Evolutionary conservation across 2,797 vertebrate species (phyloP).

Genomic region (Sebastes vulpes): DNA sequence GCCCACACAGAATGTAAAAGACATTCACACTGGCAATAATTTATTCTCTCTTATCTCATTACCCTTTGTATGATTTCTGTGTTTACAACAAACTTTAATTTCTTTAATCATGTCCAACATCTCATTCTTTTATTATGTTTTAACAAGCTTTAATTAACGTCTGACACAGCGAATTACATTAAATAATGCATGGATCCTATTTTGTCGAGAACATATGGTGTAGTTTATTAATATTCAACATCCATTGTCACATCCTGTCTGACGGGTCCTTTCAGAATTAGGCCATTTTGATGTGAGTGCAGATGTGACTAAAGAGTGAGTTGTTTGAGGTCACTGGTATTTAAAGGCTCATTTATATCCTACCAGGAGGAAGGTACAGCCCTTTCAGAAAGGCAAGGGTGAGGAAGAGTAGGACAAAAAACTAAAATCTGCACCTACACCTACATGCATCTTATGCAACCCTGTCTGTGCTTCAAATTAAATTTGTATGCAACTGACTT

Average conservation of each 20-base stretch:
- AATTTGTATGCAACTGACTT: not conserved
- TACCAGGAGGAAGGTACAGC: not conserved
- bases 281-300: constrained; percentile 61
- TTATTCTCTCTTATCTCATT: constrained; percentile 70
- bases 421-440: not conserved
- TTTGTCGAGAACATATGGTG: constrained; percentile 81
- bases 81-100: constrained; percentile 73
- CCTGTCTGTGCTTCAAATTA: not conserved
- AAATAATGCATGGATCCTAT: constrained; percentile 81
- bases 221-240: constrained; percentile 80
- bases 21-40: constrained; percentile 64
- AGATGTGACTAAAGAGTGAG: constrained; percentile 53
- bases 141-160: constrained; percentile 83
- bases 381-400: not conserved
- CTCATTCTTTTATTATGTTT: constrained; percentile 76
- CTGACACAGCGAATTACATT: constrained; percentile 78
- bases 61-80: constrained; percentile 55
- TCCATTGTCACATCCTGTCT: constrained; percentile 73
- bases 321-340: constrained; percentile 52
- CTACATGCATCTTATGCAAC: not conserved
- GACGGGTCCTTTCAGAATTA: constrained; percentile 62
- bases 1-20: constrained; percentile 60
- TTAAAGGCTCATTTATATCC: constrained; percentile 27
- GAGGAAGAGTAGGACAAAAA: not conserved
- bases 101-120: constrained; percentile 79